Percentiles rank a stretch among this genome's conserved stretches.
Conservation (phyloP, 2,113 vertebrate species). For the Dicerorhinus sumatrensis region DNA sequence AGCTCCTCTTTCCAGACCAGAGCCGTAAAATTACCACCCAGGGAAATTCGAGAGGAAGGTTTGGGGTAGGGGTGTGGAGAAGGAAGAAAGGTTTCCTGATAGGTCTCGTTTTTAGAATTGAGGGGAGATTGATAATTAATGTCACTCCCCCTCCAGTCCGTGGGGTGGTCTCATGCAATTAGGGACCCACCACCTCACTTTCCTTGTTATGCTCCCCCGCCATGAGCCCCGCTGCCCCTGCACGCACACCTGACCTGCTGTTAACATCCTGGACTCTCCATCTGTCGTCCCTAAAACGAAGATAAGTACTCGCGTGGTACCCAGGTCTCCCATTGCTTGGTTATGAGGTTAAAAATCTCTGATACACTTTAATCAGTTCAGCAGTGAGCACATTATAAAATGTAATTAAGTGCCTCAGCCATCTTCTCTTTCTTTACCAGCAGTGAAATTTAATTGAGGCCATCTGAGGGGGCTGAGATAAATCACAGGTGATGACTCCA, state of each 20-base stretch:
- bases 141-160: accelerated
- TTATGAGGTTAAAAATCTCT: conserved; percentile 79
- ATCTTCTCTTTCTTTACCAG: background rate
- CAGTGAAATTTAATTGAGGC: conserved; percentile 84
- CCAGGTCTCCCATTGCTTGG: conserved; percentile 70
- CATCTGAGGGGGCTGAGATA: conserved; percentile 75
- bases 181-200: background rate
- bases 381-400: conserved; percentile 79
- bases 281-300: conserved; percentile 66
- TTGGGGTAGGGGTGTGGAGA: background rate
- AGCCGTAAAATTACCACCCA: background rate
- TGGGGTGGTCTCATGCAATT: background rate
- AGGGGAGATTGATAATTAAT: background rate
- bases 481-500: conserved; percentile 72
- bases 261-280: background rate
- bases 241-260: background rate
- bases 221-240: accelerated
- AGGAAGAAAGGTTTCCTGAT: background rate
- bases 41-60: background rate
- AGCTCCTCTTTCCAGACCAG: background rate
- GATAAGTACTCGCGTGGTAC: conserved; percentile 75
- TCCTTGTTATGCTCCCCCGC: background rate
- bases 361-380: conserved; percentile 79
- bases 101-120: background rate
- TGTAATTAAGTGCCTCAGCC: conserved; percentile 84